Base-by-base conservation (phyloP, 2,888 invertebrate species). In the Morinoia aosen region DNA sequence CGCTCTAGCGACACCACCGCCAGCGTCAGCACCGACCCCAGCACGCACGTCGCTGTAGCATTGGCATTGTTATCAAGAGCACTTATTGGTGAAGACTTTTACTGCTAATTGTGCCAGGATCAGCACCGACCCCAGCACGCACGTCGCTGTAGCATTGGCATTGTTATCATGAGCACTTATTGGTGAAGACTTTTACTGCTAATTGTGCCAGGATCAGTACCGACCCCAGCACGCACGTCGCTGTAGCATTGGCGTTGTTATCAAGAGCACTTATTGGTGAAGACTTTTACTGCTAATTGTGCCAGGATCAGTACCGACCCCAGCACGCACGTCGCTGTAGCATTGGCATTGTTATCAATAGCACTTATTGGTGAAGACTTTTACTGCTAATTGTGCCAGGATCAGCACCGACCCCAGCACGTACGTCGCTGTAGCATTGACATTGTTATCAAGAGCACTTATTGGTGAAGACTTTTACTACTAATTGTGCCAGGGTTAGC, bases 1-100 rank as follows among this genome's bases (percentile, higher is more conserved):
- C 93, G 93, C n/a, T 93, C 93, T 33, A 93, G 93, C 11, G 93
- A 93, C 93, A 93, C 93, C n/a, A 93, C 93, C 25, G 93, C 93
- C 57, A 93, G 56, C 57, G 93, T 93, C 56, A 93, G 93, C 93
- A 93, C 93, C 16, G 93, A 93, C 19, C 93, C 93, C 57, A 93
- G 58, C n/a, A 93, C 93, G 57, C 93, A 93, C 12, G 93, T 93
- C 12, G 93, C 93, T 93, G 93, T 57, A 33, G 76, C 19, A 33
- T 12, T 61, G 25, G 25, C 2, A 25, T 25, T 76, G 76, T 16
- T 16, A 7, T 25, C 25, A 76, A 76, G 76, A 25, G 76, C 2
- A 33, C 48, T 48, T 48, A 48, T 48, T 48, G 48, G 48, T 48
- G 48, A 48, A 48, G 48, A 48, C n/a, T 48, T 48, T 48, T 48